Conservation (phyloP, 2,113 vertebrate genomes). For the Etheostoma spectabile region DNA sequence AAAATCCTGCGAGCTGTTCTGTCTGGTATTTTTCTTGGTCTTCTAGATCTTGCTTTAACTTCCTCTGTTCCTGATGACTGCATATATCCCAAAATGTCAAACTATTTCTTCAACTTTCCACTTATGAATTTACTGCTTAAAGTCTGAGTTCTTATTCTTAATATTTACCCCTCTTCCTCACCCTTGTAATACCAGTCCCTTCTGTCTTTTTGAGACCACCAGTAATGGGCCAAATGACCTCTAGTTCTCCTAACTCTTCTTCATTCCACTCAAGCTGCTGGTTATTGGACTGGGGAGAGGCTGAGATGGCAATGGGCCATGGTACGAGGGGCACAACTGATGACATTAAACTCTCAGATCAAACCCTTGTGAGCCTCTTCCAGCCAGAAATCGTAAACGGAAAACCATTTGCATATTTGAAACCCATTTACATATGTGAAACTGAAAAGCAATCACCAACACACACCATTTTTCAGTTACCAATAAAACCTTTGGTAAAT, state of each 20-base stretch:
- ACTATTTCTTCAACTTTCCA: constrained; percentile 18
- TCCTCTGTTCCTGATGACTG: no score
- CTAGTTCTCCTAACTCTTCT: constrained; percentile 76
- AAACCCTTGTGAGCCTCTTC: constrained; percentile 66
- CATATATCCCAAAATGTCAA: constrained; percentile 1
- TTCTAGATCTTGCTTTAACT: no score
- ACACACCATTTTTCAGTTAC: constrained; percentile 61
- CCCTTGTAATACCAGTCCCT: constrained; percentile 27
- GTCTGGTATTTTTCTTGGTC: no score
- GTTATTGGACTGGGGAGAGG: constrained; percentile 73
- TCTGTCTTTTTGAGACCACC: constrained; percentile 54
- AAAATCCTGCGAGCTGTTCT: no score
- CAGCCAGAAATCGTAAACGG: constrained; percentile 73
- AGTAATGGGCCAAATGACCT: constrained; percentile 75
- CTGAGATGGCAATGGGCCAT: constrained; percentile 69
- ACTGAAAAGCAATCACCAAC: constrained; percentile 67
- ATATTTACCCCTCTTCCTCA: constrained; percentile 36
- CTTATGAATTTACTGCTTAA: constrained; percentile 28
- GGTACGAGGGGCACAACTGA: constrained; percentile 72
- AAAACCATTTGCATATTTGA: constrained; percentile 74
- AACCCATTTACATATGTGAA: constrained; percentile 68
- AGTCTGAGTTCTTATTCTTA: constrained; percentile 35
- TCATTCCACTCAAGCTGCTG: constrained; percentile 76
- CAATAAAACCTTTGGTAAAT: constrained; percentile 71
- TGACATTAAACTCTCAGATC: constrained; percentile 79